phyloP scores from a whole-genome alignment of 2,113 vertebrate genomes.

The Cyanoderma ruficeps region DNA sequence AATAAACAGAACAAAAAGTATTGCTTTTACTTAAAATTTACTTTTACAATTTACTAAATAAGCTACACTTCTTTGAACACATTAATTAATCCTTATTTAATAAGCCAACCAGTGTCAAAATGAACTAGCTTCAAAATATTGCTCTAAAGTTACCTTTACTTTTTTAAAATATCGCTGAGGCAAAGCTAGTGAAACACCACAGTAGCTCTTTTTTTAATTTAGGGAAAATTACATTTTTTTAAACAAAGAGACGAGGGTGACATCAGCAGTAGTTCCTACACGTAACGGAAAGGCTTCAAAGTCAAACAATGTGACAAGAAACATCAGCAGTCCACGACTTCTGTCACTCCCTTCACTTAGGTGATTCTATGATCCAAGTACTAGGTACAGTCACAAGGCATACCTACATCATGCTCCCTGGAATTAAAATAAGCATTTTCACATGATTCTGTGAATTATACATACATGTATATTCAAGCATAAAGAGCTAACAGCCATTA shows the following conservation, averaged over 20 bases:
- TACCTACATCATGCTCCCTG: neutral
- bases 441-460: neutral
- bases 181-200: neutral
- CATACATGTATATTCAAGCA: neutral
- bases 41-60: neutral
- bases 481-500: neutral
- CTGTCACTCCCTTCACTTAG: neutral
- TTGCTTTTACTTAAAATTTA: neutral
- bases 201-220: neutral
- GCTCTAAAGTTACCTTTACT: neutral
- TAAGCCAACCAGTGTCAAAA: neutral
- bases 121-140: neutral
- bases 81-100: neutral
- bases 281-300: neutral
- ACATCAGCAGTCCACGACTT: accelerated
- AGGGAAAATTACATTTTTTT: neutral
- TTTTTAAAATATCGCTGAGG: neutral
- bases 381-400: neutral
- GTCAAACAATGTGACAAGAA: neutral
- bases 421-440: neutral
- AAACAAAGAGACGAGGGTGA: neutral
- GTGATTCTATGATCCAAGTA: neutral
- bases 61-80: neutral
- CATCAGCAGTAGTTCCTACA: neutral
- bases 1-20: neutral